These are phyloP conservation scores for Polyommatus iphigenia DNA, from an alignment of 2,888 invertebrate species.

Conservation along the genomic window DNA sequence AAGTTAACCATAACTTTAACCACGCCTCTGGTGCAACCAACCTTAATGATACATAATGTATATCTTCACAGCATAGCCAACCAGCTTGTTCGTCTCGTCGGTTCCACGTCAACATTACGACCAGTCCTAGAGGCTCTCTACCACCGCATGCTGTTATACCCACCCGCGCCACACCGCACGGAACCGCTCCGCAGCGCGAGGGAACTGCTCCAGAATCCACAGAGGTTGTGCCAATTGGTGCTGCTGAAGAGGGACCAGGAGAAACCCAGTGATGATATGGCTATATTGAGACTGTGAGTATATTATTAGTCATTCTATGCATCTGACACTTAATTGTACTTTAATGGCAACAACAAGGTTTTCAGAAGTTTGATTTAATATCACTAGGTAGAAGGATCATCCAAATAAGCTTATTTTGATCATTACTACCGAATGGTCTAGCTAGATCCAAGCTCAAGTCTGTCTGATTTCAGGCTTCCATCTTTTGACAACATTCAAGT, in stretches of 20 bases:
- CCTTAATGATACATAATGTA: too few relatives aligned
- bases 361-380: too few relatives aligned
- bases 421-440: too few relatives aligned
- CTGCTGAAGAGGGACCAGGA: slow-evolving; percentile 80
- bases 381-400: too few relatives aligned
- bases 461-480: too few relatives aligned
- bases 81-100: slow-evolving; percentile 92
- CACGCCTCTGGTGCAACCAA: too few relatives aligned
- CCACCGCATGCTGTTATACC: slow-evolving; percentile 94
- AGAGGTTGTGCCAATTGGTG: slow-evolving; percentile 87
- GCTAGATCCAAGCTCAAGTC: too few relatives aligned
- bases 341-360: neutral
- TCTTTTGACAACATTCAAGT: too few relatives aligned
- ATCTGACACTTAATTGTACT: neutral
- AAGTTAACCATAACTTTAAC: too few relatives aligned
- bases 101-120: slow-evolving; percentile 90
- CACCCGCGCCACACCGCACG: slow-evolving; percentile 90
- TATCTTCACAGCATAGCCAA: slow-evolving; percentile 86
- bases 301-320: too few relatives aligned
- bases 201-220: slow-evolving; percentile 89
- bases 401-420: too few relatives aligned
- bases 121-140: slow-evolving; percentile 96
- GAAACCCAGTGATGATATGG: slow-evolving; percentile 42
- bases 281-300: slow-evolving; percentile 39
- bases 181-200: slow-evolving; percentile 91